A percentile compares a stretch with the other conserved stretches of the same genome.
Conservation (phyloP, 2,113 vertebrate species). For the Peromyscus californicus region DNA sequence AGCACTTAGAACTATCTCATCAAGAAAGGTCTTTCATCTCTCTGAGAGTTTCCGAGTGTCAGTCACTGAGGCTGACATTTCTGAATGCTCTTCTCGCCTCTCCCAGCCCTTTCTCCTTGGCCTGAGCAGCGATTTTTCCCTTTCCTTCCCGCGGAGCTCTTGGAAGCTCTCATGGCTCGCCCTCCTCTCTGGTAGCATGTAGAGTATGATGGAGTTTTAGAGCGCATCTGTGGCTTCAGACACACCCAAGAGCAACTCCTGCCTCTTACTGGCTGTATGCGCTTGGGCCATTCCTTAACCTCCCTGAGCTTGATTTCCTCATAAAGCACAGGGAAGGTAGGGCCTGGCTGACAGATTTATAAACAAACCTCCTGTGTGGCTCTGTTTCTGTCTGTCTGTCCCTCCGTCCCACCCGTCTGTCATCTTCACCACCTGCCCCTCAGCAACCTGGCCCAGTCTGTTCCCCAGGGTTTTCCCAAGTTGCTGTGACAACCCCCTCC, state of each 20-base stretch:
- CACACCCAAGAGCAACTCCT: fast-evolving
- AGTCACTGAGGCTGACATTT: background rate
- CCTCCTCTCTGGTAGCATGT: background rate
- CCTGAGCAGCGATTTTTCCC: too few species aligned
- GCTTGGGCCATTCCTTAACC: background rate
- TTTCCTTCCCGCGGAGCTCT: background rate
- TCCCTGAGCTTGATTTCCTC: background rate
- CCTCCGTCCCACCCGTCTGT: background rate
- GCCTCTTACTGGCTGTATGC: background rate
- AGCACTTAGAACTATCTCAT: background rate
- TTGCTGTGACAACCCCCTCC: background rate
- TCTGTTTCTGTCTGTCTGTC: background rate
- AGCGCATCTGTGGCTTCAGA: background rate
- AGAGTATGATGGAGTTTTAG: fast-evolving
- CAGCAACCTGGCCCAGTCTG: too few species aligned
- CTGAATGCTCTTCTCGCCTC: fast-evolving
- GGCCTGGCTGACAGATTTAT: fast-evolving
- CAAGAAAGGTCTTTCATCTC: background rate
- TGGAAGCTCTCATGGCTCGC: background rate
- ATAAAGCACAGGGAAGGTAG: background rate
- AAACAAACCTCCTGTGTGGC: background rate
- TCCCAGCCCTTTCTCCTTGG: background rate
- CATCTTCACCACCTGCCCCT: background rate
- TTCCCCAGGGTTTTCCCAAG: background rate
- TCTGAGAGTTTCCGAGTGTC: background rate